Conservation (phyloP, 30 jellyfish, hydroid and myxozoan genomes). For the Turritopsis dohrnii region DNA sequence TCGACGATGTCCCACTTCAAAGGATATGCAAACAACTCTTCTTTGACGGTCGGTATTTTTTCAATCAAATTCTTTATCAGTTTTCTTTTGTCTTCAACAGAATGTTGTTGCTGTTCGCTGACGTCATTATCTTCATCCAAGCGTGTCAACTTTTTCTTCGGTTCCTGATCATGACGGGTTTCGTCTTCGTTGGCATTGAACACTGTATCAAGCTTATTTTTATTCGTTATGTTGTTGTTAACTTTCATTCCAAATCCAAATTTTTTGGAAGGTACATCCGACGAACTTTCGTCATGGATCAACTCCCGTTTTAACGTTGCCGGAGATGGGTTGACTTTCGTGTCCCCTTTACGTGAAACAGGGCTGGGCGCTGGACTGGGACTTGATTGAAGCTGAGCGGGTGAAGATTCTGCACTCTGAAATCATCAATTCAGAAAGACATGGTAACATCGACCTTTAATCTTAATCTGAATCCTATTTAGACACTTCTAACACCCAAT, state of each 20-base stretch:
- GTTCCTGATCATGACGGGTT: constrained; percentile 35
- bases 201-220: constrained; percentile 72
- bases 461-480: too few relatives aligned
- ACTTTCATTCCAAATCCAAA: constrained; percentile 92
- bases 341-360: constrained; percentile 2
- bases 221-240: constrained; percentile 63
- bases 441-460: too few relatives aligned
- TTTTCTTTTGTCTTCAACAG: constrained; percentile 87
- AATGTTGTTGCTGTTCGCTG: constrained; percentile 41
- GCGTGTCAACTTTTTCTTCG: constrained; percentile 67
- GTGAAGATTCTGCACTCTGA: constrained; percentile 30
- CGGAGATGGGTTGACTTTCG: constrained; percentile 16
- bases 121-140: constrained; percentile 36
- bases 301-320: constrained; percentile 46
- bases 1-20: constrained; percentile 95
- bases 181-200: constrained; percentile 91
- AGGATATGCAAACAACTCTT: constrained; percentile 76
- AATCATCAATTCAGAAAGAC: neutral
- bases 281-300: constrained; percentile 35
- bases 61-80: constrained; percentile 75
- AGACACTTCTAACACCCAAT: too few relatives aligned
- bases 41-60: constrained; percentile 95
- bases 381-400: constrained; percentile 17
- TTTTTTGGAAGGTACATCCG: constrained; percentile 64
- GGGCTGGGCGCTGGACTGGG: constrained; percentile 32